These are phyloP conservation scores for Pelobates cultripes DNA, from an alignment of 2,797 vertebrate genomes.

Conservation along the genomic window DNA sequence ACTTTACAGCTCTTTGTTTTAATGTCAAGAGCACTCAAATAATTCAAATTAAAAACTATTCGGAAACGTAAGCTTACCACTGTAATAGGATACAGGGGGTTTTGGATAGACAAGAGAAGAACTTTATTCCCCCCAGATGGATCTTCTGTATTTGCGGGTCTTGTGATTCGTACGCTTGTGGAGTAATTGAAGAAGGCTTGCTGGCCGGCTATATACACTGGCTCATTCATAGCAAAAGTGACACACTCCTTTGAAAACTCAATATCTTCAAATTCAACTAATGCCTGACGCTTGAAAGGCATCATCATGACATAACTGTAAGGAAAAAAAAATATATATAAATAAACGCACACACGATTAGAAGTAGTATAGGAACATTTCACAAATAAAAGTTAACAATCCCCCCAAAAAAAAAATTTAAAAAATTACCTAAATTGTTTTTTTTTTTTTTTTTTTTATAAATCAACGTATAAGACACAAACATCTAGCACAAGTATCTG, in stretches of 20 bases:
- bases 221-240: constrained; percentile 84
- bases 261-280: constrained; percentile 92
- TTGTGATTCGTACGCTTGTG: constrained; percentile 94
- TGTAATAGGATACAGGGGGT: constrained; percentile 96
- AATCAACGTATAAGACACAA: no score
- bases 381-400: neutral
- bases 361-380: no score
- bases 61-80: constrained; percentile 77
- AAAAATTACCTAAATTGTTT: no score
- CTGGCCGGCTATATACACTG: constrained; percentile 93
- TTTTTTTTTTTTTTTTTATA: no score
- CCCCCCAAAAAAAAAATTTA: no score
- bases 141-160: constrained; percentile 92
- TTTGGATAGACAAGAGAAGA: constrained; percentile 95
- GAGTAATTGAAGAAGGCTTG: constrained; percentile 98
- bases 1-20: no score
- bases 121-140: constrained; percentile 97
- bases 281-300: constrained; percentile 95
- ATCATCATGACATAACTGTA: constrained; percentile 98
- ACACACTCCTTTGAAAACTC: constrained; percentile 93
- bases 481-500: no score
- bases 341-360: neutral
- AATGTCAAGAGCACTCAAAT: no score
- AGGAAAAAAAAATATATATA: neutral
- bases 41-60: neutral